phyloP scores from a whole-genome alignment of 2,888 invertebrate genomes.

The Amphipyra berbera region DNA sequence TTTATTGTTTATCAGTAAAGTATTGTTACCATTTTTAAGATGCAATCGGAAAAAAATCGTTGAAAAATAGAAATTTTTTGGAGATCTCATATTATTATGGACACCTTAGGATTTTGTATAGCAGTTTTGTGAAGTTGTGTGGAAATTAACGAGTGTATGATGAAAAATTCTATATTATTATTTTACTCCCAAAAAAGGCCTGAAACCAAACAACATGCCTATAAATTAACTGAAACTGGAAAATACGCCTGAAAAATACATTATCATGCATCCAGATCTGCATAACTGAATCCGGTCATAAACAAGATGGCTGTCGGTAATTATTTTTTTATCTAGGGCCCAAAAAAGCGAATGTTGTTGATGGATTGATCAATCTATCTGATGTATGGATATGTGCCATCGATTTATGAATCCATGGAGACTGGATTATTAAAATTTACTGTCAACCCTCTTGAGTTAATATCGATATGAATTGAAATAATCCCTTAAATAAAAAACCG shows the following conservation, averaged over 20 bases:
- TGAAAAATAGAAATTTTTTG: too few relatives aligned
- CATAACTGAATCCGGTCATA: constrained; percentile 22
- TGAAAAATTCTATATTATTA: too few relatives aligned
- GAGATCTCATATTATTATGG: too few relatives aligned
- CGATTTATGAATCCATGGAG: constrained; percentile 43
- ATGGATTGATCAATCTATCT: constrained; percentile 55
- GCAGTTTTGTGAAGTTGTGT: too few relatives aligned
- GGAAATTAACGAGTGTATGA: too few relatives aligned
- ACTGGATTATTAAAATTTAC: constrained; percentile 54
- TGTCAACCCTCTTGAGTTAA: constrained; percentile 9
- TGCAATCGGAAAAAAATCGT: too few relatives aligned
- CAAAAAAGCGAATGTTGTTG: constrained; percentile 33
- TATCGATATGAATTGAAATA: constrained; percentile 15
- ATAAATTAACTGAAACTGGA: not conserved
- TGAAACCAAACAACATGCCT: not conserved
- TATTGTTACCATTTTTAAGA: too few relatives aligned
- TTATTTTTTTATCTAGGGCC: constrained; percentile 34
- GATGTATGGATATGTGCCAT: constrained; percentile 46
- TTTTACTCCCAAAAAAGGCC: not conserved
- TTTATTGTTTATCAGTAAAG: too few relatives aligned
- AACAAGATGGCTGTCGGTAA: constrained; percentile 27
- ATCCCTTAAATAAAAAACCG: too few relatives aligned
- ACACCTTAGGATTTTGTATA: too few relatives aligned
- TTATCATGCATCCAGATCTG: constrained; percentile 1
- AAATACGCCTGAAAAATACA: constrained; percentile 15